A percentile compares a stretch with the other conserved stretches of the same genome.
phyloP scores from a whole-genome alignment of 2,113 vertebrate species.

The Dendropsophus ebraccatus region DNA sequence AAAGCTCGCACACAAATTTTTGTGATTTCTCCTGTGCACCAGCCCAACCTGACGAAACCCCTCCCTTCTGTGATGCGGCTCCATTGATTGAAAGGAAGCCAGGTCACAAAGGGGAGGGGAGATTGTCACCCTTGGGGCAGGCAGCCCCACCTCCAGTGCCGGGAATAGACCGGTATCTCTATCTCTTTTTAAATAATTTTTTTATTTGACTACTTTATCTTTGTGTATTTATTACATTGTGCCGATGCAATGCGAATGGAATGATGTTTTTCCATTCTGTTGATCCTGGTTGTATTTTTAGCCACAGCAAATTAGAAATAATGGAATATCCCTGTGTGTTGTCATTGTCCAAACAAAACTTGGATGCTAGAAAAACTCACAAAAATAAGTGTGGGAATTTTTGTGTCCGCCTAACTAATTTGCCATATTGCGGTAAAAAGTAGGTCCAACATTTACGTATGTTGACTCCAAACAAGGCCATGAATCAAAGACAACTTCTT shows the following conservation, averaged over 20 bases:
- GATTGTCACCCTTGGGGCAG: no score
- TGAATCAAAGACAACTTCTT: not conserved
- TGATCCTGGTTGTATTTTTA: not conserved
- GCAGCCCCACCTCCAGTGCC: no score
- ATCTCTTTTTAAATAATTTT: no score
- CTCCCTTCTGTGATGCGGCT: no score
- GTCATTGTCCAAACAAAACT: constrained; percentile 21
- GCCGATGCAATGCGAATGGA: not conserved
- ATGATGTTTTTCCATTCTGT: not conserved
- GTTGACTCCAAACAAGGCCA: not conserved
- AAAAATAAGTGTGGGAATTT: constrained; percentile 21
- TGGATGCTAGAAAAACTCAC: constrained; percentile 18
- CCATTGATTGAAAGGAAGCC: no score
- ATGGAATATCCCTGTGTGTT: constrained; percentile 24
- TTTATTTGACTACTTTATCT: no score
- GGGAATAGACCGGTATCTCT: no score
- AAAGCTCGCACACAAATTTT: no score
- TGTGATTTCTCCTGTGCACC: no score
- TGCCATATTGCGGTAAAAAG: constrained; percentile 18
- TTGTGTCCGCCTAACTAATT: constrained; percentile 9
- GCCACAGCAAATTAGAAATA: constrained; percentile 5
- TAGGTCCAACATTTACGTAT: not conserved
- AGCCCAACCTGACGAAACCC: no score
- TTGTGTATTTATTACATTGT: not conserved
- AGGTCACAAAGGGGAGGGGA: no score